Conservation (phyloP, 2,888 invertebrate genomes). For the Scaptomyza flava region DNA sequence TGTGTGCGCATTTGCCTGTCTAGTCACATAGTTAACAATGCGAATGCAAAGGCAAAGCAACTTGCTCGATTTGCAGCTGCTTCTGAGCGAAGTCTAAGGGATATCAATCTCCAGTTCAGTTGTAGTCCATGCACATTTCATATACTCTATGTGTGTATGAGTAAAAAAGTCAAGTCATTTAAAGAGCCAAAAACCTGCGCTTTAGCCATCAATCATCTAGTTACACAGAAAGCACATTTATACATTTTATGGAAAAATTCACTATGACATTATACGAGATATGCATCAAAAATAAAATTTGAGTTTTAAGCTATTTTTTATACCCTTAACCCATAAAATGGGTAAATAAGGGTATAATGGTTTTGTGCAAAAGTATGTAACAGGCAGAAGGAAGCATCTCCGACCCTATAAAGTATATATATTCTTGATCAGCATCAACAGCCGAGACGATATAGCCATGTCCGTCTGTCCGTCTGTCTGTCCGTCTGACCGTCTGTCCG, state of each 20-base stretch:
- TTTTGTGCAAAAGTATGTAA: no score
- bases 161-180: constrained; percentile 10
- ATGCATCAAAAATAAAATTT: neutral
- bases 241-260: neutral
- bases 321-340: no score
- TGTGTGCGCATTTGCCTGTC: constrained; percentile 21
- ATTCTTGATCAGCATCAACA: no score
- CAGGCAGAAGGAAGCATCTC: no score
- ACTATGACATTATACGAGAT: neutral
- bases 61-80: constrained; percentile 38
- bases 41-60: constrained; percentile 36
- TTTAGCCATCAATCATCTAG: constrained; percentile 26
- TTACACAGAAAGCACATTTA: neutral
- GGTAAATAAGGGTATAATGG: no score
- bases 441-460: no score
- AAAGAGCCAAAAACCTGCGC: neutral
- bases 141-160: neutral
- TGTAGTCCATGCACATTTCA: constrained; percentile 14
- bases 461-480: no score
- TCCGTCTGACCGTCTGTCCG: no score
- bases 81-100: constrained; percentile 1
- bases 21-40: constrained; percentile 48
- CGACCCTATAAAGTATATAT: no score
- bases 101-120: constrained; percentile 32
- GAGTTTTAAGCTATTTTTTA: neutral